Conservation (phyloP, 2,113 vertebrate species). For the Phyllopteryx taeniolatus region DNA sequence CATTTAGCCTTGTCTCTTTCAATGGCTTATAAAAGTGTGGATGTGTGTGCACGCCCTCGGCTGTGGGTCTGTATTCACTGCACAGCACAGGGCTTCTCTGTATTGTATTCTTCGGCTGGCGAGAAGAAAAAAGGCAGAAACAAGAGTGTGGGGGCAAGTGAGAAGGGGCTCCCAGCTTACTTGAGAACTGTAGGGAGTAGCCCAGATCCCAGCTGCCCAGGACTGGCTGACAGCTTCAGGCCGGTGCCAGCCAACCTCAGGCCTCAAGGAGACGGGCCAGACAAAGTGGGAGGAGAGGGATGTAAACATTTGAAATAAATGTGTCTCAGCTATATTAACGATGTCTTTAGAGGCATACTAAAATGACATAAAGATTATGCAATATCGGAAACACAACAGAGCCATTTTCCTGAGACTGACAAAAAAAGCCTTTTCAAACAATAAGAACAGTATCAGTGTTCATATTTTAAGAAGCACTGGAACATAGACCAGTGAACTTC, state of each 20-base stretch:
- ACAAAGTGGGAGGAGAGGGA: conserved; percentile 45
- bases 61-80: conserved; percentile 53
- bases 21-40: conserved; percentile 60
- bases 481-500: conserved; percentile 26
- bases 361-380: conserved; percentile 12
- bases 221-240: conserved; percentile 66
- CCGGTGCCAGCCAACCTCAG: conserved; percentile 71
- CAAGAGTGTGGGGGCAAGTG: conserved; percentile 53
- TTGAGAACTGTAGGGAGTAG: conserved; percentile 69
- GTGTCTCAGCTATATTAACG: conserved; percentile 58
- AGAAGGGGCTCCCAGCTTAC: conserved; percentile 59
- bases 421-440: conserved; percentile 3
- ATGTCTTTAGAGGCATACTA: conserved; percentile 32
- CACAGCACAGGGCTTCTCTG: conserved; percentile 64
- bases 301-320: conserved; percentile 48
- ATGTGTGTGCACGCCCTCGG: conserved; percentile 48
- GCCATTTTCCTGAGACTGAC: conserved; percentile 16
- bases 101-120: conserved; percentile 71
- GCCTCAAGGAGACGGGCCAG: conserved; percentile 65
- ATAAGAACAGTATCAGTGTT: conserved; percentile 31
- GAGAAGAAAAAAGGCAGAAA: conserved; percentile 67
- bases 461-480: conserved; percentile 37
- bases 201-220: conserved; percentile 75
- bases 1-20: conserved; percentile 61
- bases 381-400: conserved; percentile 31